Evolutionary conservation across 2,888 invertebrate genomes (phyloP).

Genomic region (Stenotaenia linearis): DNA sequence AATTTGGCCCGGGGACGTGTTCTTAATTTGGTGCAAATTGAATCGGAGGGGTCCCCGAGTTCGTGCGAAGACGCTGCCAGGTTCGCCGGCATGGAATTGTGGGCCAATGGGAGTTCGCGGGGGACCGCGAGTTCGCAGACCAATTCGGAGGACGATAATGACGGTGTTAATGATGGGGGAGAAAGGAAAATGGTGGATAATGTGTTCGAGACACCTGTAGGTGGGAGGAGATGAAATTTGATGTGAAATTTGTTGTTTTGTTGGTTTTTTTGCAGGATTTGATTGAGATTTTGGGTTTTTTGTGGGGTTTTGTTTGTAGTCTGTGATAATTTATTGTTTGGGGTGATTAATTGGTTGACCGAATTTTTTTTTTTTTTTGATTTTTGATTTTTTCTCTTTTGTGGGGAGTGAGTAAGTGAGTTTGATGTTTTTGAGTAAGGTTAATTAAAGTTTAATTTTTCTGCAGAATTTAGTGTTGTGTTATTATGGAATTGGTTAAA

Average conservation of each 20-base stretch:
- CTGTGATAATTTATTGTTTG: not conserved
- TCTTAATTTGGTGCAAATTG: not conserved
- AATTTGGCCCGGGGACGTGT: constrained; percentile 32
- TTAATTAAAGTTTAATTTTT: too few species aligned
- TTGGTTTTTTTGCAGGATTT: not conserved
- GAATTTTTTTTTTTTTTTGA: too few species aligned
- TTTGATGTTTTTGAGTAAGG: too few species aligned
- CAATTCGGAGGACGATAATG: constrained; percentile 37
- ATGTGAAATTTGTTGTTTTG: not conserved
- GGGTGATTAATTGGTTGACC: too few species aligned
- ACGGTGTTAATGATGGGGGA: not conserved
- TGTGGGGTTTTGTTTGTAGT: not conserved
- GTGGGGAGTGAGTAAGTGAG: too few species aligned
- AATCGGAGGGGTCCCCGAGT: constrained; percentile 5
- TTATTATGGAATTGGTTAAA: too few species aligned
- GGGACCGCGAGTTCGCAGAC: constrained; percentile 34
- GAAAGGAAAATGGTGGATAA: not conserved
- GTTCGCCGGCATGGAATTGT: constrained; percentile 29
- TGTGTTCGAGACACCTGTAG: not conserved
- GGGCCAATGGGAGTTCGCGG: constrained; percentile 35
- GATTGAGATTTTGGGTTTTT: too few species aligned
- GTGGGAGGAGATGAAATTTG: not conserved
- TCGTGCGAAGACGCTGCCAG: not conserved
- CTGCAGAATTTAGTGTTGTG: too few species aligned
- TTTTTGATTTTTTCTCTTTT: too few species aligned